Evolutionary conservation across 1,140 invertebrate species (phyloP).

Genomic region (Calliopsis andreniformis): DNA sequence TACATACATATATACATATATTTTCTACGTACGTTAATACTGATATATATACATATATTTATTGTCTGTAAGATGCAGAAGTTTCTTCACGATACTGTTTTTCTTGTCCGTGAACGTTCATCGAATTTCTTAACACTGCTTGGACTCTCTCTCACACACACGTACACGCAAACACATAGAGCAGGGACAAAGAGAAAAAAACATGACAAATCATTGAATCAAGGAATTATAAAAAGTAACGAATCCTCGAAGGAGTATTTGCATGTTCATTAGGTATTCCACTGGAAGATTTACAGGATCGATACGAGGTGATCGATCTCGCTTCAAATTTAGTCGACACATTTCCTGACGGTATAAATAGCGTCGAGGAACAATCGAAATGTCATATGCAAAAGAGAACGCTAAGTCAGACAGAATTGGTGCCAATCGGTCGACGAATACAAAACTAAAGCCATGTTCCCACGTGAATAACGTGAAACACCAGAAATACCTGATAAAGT

Average conservation of each 20-base stretch:
- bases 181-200: background rate
- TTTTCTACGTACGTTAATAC: constrained; percentile 43
- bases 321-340: background rate
- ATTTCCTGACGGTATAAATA: background rate
- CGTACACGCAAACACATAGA: background rate
- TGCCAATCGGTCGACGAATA: background rate
- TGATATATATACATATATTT: constrained; percentile 38
- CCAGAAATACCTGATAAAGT: too few relatives aligned
- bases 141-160: background rate
- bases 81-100: constrained; percentile 31
- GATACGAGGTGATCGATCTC: background rate
- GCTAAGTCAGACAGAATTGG: background rate
- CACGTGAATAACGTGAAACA: too few relatives aligned
- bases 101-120: constrained; percentile 24
- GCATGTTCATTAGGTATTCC: background rate
- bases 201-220: background rate
- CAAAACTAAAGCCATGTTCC: too few relatives aligned
- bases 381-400: background rate
- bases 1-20: constrained; percentile 37
- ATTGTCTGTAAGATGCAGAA: constrained; percentile 12
- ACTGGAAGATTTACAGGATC: background rate
- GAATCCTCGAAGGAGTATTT: background rate
- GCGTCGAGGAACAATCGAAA: background rate
- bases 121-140: constrained; percentile 12
- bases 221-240: background rate